Base-by-base conservation (phyloP, 1,140 invertebrate genomes). In the Helicorthomorpha holstii region DNA sequence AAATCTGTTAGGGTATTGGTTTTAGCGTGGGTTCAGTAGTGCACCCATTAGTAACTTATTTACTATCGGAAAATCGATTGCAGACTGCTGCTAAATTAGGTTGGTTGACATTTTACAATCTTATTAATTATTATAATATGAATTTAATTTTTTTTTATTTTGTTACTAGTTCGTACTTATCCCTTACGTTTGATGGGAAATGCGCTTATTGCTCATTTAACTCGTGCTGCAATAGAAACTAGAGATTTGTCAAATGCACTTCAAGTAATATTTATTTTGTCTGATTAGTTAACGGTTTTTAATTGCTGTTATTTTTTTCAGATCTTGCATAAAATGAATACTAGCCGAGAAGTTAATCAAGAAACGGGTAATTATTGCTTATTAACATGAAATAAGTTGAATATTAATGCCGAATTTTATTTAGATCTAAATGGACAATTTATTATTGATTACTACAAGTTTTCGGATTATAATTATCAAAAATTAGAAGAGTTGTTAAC, bases 341-440 rank as follows among this genome's bases (percentile, higher is more conserved):
- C 19, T 22, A 10, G 7, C 19, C 19, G 12, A 46, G 44, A 46
- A 21, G 4, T 19, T 10, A 22, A 21, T 19, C 44, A 46, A 19
- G 19, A 22, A 22, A 22, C 44, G 12, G 44, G 44, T 46, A 10
- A 46, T 22, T 22, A 22, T 21, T 22, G 25, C 25, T 21, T 46
- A 4, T 21, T 46, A 7, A 25, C 44, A 46, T 46, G 7, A 7
- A 25, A 46, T 22, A 4, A 7, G 44, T 46, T 7, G 4, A 22
- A 10, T 21, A 46, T 22, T 46, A 46, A 46, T 10, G 7, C 21
- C 4, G 19, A 10, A 7, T 46, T 25, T 46, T 22, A 12, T 7
- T 21, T 25, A 46, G 44, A 46, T 46, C 19, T 4, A 19, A 58
- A 78, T 3, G 75, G 78, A 22, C 61, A 64, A 38, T 64, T 79